A percentile compares a stretch with the other conserved stretches of the same genome.
phyloP scores from a whole-genome alignment of 2,797 vertebrate genomes.

The Sebastes glaucus region DNA sequence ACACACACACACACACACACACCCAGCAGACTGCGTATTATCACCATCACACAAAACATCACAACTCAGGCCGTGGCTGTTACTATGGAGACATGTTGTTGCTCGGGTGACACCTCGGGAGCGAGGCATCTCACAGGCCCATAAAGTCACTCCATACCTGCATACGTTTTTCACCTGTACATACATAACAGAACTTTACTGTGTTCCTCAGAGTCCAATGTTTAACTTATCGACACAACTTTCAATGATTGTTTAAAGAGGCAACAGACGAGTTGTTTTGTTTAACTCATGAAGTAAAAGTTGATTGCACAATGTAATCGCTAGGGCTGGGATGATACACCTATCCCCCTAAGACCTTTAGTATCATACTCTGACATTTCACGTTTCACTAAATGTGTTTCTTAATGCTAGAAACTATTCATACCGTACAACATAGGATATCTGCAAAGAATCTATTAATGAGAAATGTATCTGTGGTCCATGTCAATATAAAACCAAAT shows the following conservation, averaged over 20 bases:
- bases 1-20: not conserved
- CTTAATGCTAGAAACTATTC: too few relatives aligned
- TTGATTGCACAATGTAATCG: too few relatives aligned
- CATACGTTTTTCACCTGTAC: not conserved
- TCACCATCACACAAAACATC: conserved; percentile 44
- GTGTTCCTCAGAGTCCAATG: not conserved
- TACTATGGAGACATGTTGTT: conserved; percentile 56
- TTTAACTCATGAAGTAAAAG: too few relatives aligned
- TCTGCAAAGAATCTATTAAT: not conserved
- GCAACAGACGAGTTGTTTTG: too few relatives aligned
- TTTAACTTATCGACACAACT: fast-evolving
- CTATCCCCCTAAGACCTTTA: fast-evolving
- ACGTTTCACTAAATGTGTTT: too few relatives aligned
- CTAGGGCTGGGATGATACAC: too few relatives aligned
- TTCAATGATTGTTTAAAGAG: too few relatives aligned
- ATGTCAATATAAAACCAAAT: too few relatives aligned
- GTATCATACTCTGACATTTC: too few relatives aligned
- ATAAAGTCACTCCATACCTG: not conserved
- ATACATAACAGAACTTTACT: not conserved
- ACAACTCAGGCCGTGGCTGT: conserved; percentile 38
- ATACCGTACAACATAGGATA: too few relatives aligned
- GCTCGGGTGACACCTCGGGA: conserved; percentile 33
- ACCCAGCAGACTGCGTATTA: too few relatives aligned
- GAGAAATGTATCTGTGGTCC: not conserved
- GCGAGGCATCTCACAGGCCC: not conserved